Evolutionary conservation across 2,797 vertebrate species (phyloP), one percentile per base, ranked within the genome.

Genomic region (Bufotes viridis): DNA sequence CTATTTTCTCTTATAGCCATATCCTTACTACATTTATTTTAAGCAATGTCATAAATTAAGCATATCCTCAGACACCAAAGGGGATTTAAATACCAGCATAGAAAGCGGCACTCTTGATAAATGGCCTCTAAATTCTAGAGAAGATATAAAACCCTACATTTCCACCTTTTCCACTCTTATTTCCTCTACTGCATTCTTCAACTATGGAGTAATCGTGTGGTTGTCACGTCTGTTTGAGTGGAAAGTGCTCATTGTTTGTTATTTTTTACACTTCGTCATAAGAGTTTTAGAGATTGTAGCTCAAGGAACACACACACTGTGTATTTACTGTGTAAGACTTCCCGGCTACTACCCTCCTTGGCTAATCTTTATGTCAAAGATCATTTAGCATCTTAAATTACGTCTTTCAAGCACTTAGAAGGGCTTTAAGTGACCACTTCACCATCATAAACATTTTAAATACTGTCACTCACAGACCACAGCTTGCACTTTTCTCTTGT

Each of bases 331-430:
- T 87, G 85, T 87, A 87, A 84, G 83, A 26, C 63, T 84, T 78
- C 81, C 80, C 85, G 60, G 86, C 85, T 86, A 61, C 87, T 70
- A 69, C 57, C 79, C 84, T 80, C n/a, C 85, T 55, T 70, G 61
- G 65, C 85, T 89, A 90, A 90, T 92, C 90, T 91, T 89, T 91
- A 90, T 90, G 91, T 91, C 89, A 93, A 93, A 93, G 91, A 93
- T 94, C 91, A 94, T 93, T 91, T 93, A 93, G 89, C 90, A 91
- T 93, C 93, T 95, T 93, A 92, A 88, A 90, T 94, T 93, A 93
- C 92, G 89, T 92, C 92, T 91, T 91, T 94, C 78, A 91, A 86
- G 86, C 93, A 92, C 92, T 93, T 90, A 85, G 85, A 78, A 85
- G 94, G 85, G 87, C 87, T 89, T 93, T 92, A 90, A 91, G 87